These are phyloP conservation scores for Mastigias papua DNA, from an alignment of 30 jellyfish, hydroid and myxozoan genomes.

Conservation along the genomic window DNA sequence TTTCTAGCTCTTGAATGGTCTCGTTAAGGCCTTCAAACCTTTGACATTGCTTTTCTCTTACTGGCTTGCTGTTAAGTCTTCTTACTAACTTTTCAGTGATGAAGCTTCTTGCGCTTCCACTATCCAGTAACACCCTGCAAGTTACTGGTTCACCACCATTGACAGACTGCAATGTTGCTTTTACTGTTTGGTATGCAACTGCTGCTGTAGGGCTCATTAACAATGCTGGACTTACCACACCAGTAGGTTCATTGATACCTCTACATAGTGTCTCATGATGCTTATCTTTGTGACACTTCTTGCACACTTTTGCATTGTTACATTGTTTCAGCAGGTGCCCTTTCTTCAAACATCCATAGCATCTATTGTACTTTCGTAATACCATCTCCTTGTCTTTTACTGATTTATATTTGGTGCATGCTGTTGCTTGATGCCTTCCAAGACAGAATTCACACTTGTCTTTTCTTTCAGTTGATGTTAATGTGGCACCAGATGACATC, in stretches of 20 bases:
- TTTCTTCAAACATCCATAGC: constrained; percentile 26
- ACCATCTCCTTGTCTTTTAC: constrained; percentile 22
- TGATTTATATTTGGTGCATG: constrained; percentile 24
- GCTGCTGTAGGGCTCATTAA: constrained; percentile 23
- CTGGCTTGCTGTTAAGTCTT: constrained; percentile 27
- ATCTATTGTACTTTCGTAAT: constrained; percentile 22
- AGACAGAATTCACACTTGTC: constrained; percentile 32
- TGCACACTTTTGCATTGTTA: constrained; percentile 19
- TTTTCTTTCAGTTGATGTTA: neutral
- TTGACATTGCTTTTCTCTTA: neutral
- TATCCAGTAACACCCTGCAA: constrained; percentile 58
- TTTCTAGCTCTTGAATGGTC: constrained; percentile 21
- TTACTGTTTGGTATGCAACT: constrained; percentile 49
- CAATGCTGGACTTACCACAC: neutral
- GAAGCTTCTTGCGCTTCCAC: constrained; percentile 66
- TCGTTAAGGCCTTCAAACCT: constrained; percentile 31
- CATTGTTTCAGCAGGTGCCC: constrained; percentile 39
- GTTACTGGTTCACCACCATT: neutral
- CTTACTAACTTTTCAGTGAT: constrained; percentile 27
- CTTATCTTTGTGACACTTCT: constrained; percentile 5
- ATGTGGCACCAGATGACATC: constrained; percentile 37
- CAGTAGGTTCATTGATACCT: constrained; percentile 54
- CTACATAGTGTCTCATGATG: constrained; percentile 45
- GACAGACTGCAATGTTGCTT: neutral
- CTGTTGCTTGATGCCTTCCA: constrained; percentile 13